Base-by-base conservation (phyloP, 2,888 invertebrate genomes). In the Aphodius granarius region DNA sequence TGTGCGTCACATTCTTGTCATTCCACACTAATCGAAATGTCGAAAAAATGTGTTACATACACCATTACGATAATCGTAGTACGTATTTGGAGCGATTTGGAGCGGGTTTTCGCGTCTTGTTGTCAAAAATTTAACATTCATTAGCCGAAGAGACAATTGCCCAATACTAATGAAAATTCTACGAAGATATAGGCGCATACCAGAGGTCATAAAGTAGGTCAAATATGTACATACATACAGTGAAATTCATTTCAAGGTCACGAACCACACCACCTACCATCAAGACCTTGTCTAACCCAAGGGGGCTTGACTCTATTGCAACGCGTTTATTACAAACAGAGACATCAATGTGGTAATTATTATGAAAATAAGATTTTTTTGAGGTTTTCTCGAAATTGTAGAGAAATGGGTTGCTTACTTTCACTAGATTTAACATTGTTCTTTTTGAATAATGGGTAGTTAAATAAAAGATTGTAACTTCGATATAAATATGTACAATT, bases 401-500 rank as follows among this genome's bases (percentile, higher is more conserved):
- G n/a, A n/a, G n/a, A n/a, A n/a, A n/a, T n/a, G n/a, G n/a, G n/a
- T n/a, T n/a, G 43, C 13, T 43, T 43, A 43, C 13, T 43, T 13
- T 9, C 9, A 43, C 43, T 13, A 43, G 3, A 6, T 9, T 43
- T 43, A 43, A 43, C 13, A 43, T 2, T 43, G 1, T n/a, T 43
- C 2, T 43, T 9, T 6, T 43, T 6, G 43, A 43, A 43, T 9
- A 9, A 43, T 43, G 43, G 43, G n/a, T n/a, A n/a, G n/a, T n/a
- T 62, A 62, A 65, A 65, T 65, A 65, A 65, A 21, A 68, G n/a
- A 21, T 20, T n/a, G 21, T n/a, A 20, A 21, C 22, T 20, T 19
- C 20, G 20, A 68, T 19, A 68, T 68, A 68, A 68, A 68, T 68
- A 68, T 68, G 21, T 68, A 68, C 68, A 68, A 71, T 75, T 77